phyloP scores from a whole-genome alignment of 92 coral and sea anemone species.

The Epizoanthus fatuus region DNA sequence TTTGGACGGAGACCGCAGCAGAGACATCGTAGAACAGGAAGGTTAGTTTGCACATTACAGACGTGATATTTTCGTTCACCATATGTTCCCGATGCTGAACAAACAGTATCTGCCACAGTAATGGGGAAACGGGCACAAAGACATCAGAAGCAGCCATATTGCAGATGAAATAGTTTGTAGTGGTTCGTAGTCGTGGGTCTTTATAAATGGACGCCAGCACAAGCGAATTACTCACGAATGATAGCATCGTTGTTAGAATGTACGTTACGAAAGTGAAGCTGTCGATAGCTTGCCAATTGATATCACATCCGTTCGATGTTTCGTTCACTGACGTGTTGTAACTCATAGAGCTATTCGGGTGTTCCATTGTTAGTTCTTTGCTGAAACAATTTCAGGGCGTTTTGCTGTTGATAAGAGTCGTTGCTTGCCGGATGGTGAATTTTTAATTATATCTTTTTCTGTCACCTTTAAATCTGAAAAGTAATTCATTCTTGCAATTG shows the following conservation, averaged over 20 bases:
- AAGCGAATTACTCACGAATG: slow-evolving; percentile 3
- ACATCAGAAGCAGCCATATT: slow-evolving; percentile 19
- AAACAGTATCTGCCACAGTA: slow-evolving; percentile 21
- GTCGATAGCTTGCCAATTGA: slow-evolving; percentile 15
- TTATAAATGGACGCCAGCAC: slow-evolving; percentile 4
- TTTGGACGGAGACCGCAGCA: slow-evolving; percentile 28
- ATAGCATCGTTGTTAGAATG: background rate
- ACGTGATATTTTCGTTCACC: background rate
- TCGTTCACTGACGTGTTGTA: slow-evolving; percentile 1
- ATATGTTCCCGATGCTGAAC: background rate
- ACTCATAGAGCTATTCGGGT: background rate
- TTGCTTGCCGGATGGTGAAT: background rate
- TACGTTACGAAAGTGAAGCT: background rate
- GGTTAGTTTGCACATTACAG: slow-evolving; percentile 12
- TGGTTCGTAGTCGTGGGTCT: slow-evolving; percentile 8
- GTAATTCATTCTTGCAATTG: background rate
- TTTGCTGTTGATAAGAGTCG: background rate
- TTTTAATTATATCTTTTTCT: background rate
- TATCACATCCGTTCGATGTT: background rate
- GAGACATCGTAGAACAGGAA: slow-evolving; percentile 21
- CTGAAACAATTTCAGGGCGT: background rate
- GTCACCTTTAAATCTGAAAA: background rate
- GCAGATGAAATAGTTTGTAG: slow-evolving; percentile 27
- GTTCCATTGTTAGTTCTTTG: background rate
- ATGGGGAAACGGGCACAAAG: background rate